Evolutionary conservation across 2,113 vertebrate species (phyloP).

Genomic region (Cyphomyrus plagiostoma): DNA sequence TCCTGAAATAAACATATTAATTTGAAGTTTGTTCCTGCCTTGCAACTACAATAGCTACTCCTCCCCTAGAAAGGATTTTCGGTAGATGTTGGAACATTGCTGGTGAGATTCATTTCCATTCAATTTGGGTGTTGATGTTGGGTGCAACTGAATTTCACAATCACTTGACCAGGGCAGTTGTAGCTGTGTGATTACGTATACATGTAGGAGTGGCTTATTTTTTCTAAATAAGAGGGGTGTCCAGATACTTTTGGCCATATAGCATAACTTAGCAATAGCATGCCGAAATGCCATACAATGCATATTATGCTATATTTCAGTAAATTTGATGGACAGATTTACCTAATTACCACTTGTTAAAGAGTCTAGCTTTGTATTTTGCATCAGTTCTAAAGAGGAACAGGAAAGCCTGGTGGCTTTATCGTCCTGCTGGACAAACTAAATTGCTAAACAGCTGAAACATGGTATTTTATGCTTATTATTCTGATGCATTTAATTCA

Average conservation of each 20-base stretch:
- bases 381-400: not conserved
- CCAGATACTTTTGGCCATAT: not conserved
- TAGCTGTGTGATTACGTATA: not conserved
- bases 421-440: constrained; percentile 13
- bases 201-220: not conserved
- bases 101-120: not conserved
- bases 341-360: constrained; percentile 25
- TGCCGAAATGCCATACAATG: not conserved
- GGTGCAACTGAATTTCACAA: not conserved
- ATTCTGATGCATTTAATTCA: constrained; percentile 30
- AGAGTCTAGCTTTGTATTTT: constrained; percentile 21
- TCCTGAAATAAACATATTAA: not conserved
- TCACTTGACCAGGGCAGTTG: not conserved
- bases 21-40: not conserved
- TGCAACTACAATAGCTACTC: not conserved
- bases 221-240: not conserved
- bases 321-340: constrained; percentile 20
- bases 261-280: not conserved
- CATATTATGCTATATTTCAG: constrained; percentile 26
- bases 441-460: constrained; percentile 22
- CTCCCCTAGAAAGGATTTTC: not conserved
- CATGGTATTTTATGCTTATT: constrained; percentile 30
- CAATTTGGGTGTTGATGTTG: not conserved
- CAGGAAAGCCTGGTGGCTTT: constrained; percentile 25
- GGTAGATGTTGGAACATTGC: not conserved